A percentile compares a stretch with the other conserved stretches of the same genome.
Conservation (phyloP, 2,888 invertebrate species). For the Drosophila greeni region DNA sequence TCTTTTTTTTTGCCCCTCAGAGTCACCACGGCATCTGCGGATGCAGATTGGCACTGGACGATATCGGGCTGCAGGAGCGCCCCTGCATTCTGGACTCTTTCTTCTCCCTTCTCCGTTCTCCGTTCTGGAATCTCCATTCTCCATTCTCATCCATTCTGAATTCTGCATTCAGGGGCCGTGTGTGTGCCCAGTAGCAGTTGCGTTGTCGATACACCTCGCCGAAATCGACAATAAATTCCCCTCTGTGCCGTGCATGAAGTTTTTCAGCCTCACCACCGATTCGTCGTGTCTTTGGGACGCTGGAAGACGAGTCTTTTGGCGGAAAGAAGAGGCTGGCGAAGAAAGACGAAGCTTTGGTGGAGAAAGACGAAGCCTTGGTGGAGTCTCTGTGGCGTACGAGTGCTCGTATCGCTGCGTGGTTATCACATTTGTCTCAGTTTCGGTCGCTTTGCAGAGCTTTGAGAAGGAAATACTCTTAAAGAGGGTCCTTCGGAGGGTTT, state of each 20-base stretch:
- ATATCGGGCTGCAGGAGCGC: conserved; percentile 51
- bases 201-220: conserved; percentile 78
- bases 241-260: conserved; percentile 64
- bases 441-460: conserved; percentile 39
- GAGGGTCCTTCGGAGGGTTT: not conserved
- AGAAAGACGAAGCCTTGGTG: conserved; percentile 6
- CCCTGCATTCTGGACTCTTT: conserved; percentile 25
- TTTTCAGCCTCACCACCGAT: not conserved
- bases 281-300: conserved; percentile 58
- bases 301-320: conserved; percentile 3
- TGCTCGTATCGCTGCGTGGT: conserved; percentile 72
- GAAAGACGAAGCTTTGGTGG: conserved; percentile 6
- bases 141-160: conserved; percentile 32
- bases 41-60: conserved; percentile 67
- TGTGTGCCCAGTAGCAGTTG: conserved; percentile 79
- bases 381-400: conserved; percentile 30
- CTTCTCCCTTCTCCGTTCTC: not conserved
- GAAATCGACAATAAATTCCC: conserved; percentile 78
- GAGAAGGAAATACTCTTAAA: conserved; percentile 20
- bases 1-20: conserved; percentile 16
- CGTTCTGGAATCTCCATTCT: conserved; percentile 13
- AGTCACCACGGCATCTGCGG: conserved; percentile 45
- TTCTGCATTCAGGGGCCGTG: conserved; percentile 34
- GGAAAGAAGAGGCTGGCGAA: not conserved
- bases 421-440: conserved; percentile 75